Evolutionary conservation across 1,140 invertebrate species (phyloP), one percentile per base, ranked within the genome.

Genomic region (Drosophila repletoides): DNA sequence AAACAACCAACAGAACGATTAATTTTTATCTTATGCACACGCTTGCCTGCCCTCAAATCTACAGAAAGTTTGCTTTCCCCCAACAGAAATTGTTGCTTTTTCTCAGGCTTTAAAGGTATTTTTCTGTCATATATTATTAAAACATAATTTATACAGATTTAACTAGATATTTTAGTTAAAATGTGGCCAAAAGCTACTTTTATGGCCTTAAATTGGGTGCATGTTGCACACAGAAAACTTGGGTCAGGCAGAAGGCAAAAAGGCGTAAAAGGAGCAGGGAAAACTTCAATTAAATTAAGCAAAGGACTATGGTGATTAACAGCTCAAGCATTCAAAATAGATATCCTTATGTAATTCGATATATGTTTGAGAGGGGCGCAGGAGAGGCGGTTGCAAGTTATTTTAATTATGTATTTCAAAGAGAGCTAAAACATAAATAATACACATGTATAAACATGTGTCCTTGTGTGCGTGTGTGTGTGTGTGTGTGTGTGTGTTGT

Each of bases 401-500:
- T 67, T 67, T 67, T 61, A 61, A 67, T 67, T 61, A 67, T 61
- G n/a, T n/a, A n/a, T n/a, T 33, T 36, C 56, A 52, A 28, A 26
- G 26, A 7, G 28, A 65, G 49, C 9, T 41, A 40, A 14, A 60
- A 5, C 56, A 67, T 67, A 36, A 67, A 49, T 45, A 51, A 67
- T 36, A 15, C 36, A 60, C 26, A 34, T n/a, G n/a, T n/a, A n/a
- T n/a, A 5, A 33, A 33, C 46, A 10, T 21, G 9, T 0, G 12
- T 24, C 12, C 9, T 7, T 24, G 12, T 59, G 7, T 40, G 33
- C 29, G 33, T 21, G 56, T 26, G n/a, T 40, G 29, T 5, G 9
- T 12, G 12, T 41, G 29, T 33, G 19, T 10, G n/a, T 26, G 26
- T 52, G 28, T 21, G 24, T 41, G 24, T 51, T 51, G 10, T 31